A percentile compares a stretch with the other conserved stretches of the same genome.
Evolutionary conservation across 2,888 invertebrate genomes (phyloP).

Genomic region (Phyllotreta cruciferae): DNA sequence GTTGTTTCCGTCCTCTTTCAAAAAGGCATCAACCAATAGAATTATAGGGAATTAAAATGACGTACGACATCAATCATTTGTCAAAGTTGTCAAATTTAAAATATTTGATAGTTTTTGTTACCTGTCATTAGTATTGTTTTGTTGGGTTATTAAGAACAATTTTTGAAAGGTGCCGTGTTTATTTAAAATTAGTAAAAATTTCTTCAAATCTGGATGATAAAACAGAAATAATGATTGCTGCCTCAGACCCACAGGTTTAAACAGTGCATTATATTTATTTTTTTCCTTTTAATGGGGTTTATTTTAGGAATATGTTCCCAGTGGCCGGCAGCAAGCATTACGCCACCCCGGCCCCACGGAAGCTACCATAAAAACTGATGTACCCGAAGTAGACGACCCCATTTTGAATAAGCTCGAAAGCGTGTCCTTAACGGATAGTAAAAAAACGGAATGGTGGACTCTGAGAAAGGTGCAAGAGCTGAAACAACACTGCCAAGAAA

Average conservation of each 20-base stretch:
- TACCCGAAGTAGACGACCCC: constrained; percentile 60
- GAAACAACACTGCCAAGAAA: constrained; percentile 15
- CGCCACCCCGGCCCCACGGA: constrained; percentile 78
- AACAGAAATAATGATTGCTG: constrained; percentile 85
- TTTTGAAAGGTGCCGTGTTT: constrained; percentile 6
- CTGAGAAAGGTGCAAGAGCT: constrained; percentile 66
- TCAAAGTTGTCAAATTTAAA: no score
- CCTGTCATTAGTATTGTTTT: not conserved
- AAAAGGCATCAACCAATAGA: no score
- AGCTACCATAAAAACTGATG: constrained; percentile 45
- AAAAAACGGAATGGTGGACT: constrained; percentile 64
- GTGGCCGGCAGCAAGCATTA: constrained; percentile 81
- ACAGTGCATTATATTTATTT: constrained; percentile 35
- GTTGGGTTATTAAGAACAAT: no score
- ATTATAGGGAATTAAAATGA: no score
- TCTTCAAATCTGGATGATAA: constrained; percentile 83
- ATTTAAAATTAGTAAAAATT: constrained; percentile 27
- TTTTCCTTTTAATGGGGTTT: constrained; percentile 9
- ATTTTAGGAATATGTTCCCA: constrained; percentile 83
- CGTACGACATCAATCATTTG: no score
- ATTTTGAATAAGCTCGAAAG: constrained; percentile 76
- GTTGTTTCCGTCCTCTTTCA: not conserved
- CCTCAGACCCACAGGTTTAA: constrained; percentile 84
- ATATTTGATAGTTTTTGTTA: not conserved
- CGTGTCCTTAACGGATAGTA: constrained; percentile 74